Percentiles rank a stretch among this genome's conserved stretches.
Conservation (phyloP, 1,140 invertebrate species). For the Pissodes strobi region DNA sequence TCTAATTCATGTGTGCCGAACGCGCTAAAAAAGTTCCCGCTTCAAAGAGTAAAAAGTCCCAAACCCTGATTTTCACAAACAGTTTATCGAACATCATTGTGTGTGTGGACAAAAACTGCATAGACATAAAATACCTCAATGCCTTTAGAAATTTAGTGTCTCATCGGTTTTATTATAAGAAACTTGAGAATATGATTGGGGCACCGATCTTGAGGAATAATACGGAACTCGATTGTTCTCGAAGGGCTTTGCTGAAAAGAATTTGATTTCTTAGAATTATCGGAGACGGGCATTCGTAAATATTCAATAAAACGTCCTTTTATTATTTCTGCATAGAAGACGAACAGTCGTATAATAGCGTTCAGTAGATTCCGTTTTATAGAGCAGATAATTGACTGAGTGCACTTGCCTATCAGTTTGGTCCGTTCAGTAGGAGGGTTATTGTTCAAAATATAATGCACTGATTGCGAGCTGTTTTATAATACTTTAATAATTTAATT, state of each 20-base stretch:
- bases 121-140: no score
- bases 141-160: no score
- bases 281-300: conserved; percentile 15
- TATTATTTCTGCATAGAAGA: conserved; percentile 4
- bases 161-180: conserved; percentile 23
- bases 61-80: no score
- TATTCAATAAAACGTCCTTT: conserved; percentile 28
- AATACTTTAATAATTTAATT: no score
- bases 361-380: neutral
- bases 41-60: no score
- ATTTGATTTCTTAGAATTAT: conserved; percentile 25
- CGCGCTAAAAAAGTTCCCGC: no score
- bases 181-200: conserved; percentile 13
- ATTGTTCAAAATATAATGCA: no score
- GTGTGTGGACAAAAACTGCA: no score
- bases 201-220: conserved; percentile 5
- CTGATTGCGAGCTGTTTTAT: no score
- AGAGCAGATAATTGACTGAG: conserved; percentile 11
- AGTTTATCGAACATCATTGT: no score
- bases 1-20: no score
- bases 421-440: no score
- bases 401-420: neutral
- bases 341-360: conserved; percentile 9
- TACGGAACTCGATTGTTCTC: conserved; percentile 24
- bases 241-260: conserved; percentile 15